Conservation (phyloP, 2,888 invertebrate species). For the Galerucella calmariensis region DNA sequence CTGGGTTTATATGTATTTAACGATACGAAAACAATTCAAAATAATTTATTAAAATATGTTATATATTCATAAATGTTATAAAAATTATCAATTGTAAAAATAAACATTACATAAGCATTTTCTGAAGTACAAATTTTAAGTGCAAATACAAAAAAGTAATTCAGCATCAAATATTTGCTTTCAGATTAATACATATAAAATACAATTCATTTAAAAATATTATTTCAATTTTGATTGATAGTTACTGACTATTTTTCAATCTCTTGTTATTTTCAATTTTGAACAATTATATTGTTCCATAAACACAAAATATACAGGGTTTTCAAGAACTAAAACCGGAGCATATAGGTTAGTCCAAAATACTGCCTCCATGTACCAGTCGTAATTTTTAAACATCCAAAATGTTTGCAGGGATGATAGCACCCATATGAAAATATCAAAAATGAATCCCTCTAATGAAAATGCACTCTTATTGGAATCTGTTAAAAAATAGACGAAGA, state of each 20-base stretch:
- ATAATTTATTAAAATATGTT: conserved; percentile 47
- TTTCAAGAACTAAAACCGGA: no score
- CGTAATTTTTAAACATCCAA: no score
- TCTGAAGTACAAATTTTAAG: conserved; percentile 33
- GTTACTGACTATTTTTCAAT: conserved; percentile 28
- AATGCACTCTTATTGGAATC: no score
- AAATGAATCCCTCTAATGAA: no score
- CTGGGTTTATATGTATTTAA: not conserved
- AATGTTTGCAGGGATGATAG: no score
- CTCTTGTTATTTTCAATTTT: conserved; percentile 30
- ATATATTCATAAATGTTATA: conserved; percentile 43
- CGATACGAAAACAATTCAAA: conserved; percentile 35
- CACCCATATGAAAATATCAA: no score
- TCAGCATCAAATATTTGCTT: not conserved
- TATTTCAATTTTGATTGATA: conserved; percentile 5
- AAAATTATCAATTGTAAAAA: conserved; percentile 41
- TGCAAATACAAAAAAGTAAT: conserved; percentile 10
- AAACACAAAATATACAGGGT: not conserved
- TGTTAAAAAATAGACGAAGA: no score
- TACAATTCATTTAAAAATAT: conserved; percentile 8
- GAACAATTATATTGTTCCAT: conserved; percentile 7
- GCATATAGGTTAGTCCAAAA: no score
- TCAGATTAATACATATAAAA: conserved; percentile 1
- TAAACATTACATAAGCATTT: conserved; percentile 41
- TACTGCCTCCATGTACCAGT: no score